Conservation (phyloP, 30 jellyfish, hydroid and myxozoan genomes). For the Pelagia noctiluca region DNA sequence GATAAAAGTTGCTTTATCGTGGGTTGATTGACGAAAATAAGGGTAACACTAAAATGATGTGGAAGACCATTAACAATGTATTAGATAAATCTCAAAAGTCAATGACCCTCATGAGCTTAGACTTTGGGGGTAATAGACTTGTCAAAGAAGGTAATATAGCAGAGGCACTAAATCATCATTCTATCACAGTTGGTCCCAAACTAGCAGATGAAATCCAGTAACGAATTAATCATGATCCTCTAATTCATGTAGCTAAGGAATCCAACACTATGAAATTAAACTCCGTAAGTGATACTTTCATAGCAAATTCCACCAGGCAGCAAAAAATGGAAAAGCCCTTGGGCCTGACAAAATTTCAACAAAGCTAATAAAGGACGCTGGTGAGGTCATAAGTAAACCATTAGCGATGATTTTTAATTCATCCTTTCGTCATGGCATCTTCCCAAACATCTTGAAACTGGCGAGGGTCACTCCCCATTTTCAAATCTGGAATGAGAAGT, state of each 20-base stretch:
- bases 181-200: neutral
- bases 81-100: neutral
- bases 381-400: neutral
- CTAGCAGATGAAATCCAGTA: too few species aligned
- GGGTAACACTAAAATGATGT: neutral
- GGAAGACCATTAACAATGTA: neutral
- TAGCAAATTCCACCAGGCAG: constrained; percentile 4
- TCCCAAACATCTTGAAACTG: neutral
- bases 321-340: neutral
- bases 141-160: neutral
- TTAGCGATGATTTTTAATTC: too few species aligned
- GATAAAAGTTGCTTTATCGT: neutral
- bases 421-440: too few species aligned
- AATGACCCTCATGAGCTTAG: too few species aligned
- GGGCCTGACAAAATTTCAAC: too few species aligned
- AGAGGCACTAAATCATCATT: neutral
- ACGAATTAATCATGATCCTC: too few species aligned
- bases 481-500: neutral
- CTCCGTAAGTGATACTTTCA: constrained; percentile 1
- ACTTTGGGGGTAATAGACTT: neutral
- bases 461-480: too few species aligned
- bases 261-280: neutral
- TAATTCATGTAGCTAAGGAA: constrained; percentile 5
- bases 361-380: neutral
- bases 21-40: neutral